Evolutionary conservation across 2,113 vertebrate genomes (phyloP).

Genomic region (Podarcis muralis): DNA sequence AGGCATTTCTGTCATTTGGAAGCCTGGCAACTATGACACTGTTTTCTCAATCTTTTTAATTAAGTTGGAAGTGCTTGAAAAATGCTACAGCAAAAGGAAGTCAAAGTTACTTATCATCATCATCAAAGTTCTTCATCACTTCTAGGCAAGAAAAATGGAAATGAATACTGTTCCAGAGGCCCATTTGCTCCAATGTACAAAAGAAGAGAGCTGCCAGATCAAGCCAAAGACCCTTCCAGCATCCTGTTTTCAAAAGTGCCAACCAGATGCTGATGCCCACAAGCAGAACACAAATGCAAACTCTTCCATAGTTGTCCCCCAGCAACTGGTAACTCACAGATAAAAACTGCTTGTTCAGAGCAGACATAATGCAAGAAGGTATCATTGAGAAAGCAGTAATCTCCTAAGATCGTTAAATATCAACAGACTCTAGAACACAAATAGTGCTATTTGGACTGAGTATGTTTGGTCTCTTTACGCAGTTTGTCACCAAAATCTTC

Average conservation of each 20-base stretch:
- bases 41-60: conserved; percentile 5
- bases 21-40: background rate
- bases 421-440: conserved; percentile 43
- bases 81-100: background rate
- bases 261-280: background rate
- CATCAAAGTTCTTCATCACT: background rate
- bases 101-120: conserved; percentile 12
- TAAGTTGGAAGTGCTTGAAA: background rate
- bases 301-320: no score
- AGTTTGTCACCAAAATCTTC: conserved; percentile 26
- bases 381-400: conserved; percentile 56
- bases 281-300: background rate
- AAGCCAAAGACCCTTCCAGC: background rate
- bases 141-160: background rate
- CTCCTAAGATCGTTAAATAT: conserved; percentile 49
- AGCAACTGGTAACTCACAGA: background rate
- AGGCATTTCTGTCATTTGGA: background rate
- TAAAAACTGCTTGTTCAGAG: conserved; percentile 43
- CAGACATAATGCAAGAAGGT: conserved; percentile 44
- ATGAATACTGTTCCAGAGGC: background rate
- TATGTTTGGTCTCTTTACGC: background rate
- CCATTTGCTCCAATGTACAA: background rate
- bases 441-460: background rate
- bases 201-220: background rate
- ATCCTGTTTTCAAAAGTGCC: background rate